A percentile compares a stretch with the other conserved stretches of the same genome.
These are phyloP conservation scores for Latheticus oryzae DNA, from an alignment of 2,888 invertebrate genomes.

Conservation along the genomic window DNA sequence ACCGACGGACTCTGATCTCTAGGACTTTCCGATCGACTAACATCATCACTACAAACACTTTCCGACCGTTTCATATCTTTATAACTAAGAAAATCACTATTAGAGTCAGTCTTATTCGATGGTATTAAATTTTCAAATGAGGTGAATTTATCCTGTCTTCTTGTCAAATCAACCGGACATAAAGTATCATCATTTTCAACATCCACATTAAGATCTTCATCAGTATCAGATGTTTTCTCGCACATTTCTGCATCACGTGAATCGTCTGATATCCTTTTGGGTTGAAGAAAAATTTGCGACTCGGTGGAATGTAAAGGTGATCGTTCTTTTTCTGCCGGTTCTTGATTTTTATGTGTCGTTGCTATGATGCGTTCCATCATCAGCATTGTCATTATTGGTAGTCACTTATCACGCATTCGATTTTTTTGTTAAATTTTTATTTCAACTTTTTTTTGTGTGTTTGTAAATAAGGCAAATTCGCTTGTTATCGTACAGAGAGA, in stretches of 20 bases:
- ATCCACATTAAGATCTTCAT: constrained; percentile 62
- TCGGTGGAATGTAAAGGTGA: constrained; percentile 50
- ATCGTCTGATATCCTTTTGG: constrained; percentile 62
- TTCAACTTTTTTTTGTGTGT: constrained; percentile 12
- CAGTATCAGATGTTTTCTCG: constrained; percentile 56
- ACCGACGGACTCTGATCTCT: constrained; percentile 61
- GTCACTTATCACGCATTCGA: constrained; percentile 25
- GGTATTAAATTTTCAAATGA: constrained; percentile 56
- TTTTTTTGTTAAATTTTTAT: no score
- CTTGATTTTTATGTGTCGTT: constrained; percentile 51
- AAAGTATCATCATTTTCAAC: constrained; percentile 63
- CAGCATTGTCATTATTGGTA: constrained; percentile 66
- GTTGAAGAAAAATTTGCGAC: constrained; percentile 59
- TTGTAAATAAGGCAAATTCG: constrained; percentile 20
- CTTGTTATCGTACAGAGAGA: constrained; percentile 49
- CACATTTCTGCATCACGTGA: constrained; percentile 62
- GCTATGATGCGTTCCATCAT: constrained; percentile 66
- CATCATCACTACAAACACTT: constrained; percentile 67
- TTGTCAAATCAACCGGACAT: constrained; percentile 65
- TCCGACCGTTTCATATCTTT: constrained; percentile 61
- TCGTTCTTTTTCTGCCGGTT: constrained; percentile 52
- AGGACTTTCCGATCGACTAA: constrained; percentile 63
- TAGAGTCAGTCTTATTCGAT: constrained; percentile 53
- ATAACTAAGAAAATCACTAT: constrained; percentile 56
- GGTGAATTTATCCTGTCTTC: constrained; percentile 61